Base-by-base conservation (phyloP, 2,888 invertebrate species). In the Laothoe populi region DNA sequence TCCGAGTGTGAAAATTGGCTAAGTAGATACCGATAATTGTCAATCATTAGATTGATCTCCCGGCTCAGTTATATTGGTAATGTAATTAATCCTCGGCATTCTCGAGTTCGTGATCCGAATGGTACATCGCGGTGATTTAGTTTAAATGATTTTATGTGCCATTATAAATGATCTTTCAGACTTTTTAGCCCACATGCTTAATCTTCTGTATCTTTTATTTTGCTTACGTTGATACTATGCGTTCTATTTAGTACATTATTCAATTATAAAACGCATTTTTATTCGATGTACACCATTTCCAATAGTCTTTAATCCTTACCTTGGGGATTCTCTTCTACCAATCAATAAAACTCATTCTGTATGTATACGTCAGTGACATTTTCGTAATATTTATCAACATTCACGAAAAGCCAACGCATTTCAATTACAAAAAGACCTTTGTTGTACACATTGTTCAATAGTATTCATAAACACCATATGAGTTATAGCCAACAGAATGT, bases 11-110 rank as follows among this genome's bases (percentile, higher is more conserved):
- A 53, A 61, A 42, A 58, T 42, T 57, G 53, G n/a, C 42, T 21
- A 48, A 63, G 75, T 21, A 48, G 49, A 74, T 40, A 62, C 59
- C 62, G 11, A 49, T 62, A 62, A 62, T 58, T 58, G 62, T 68
- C 71, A 71, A 69, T 73, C 67, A 72, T 71, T 72, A 68, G 65
- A 68, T 67, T 71, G 67, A 77, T 74, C 67, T 67, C 69, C 68
- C 62, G 66, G 58, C 48, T 64, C 61, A 65, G 66, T 71, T 67
- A 74, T 71, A 71, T 70, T 65, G 68, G 66, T 70, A 70, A 71
- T 68, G 67, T 70, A 70, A 73, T 74, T 75, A 70, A 68, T 64
- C 66, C 63, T 60, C 64, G 66, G 68, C 64, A 61, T 63, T 62
- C 62, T 64, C 60, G 57, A 59, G 64, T 64, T 72, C 68, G 71